Percentiles rank a stretch among this genome's conserved stretches.
Evolutionary conservation across 2,888 invertebrate genomes (phyloP).

Genomic region (Callyntrura sp.): DNA sequence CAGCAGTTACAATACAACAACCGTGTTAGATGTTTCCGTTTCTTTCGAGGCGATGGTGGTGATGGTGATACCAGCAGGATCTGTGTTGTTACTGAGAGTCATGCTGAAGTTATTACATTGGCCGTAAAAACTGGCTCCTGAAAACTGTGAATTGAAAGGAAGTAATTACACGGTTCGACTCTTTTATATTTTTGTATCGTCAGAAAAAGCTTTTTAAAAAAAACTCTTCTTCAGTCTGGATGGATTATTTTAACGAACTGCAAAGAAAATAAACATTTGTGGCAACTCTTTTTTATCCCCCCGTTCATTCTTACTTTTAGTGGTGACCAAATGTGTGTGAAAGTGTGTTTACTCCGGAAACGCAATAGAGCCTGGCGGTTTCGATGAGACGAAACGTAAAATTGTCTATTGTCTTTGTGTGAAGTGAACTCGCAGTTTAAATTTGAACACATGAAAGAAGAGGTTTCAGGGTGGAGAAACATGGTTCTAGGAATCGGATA

Average conservation of each 20-base stretch:
- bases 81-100: slow-evolving; percentile 19
- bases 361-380: neutral
- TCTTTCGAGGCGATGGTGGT: slow-evolving; percentile 31
- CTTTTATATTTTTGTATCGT: slow-evolving; percentile 37
- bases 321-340: neutral
- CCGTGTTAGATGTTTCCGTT: slow-evolving; percentile 67
- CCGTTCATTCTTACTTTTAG: slow-evolving; percentile 6
- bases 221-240: slow-evolving; percentile 5
- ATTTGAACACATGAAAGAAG: slow-evolving; percentile 52
- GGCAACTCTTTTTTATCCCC: neutral
- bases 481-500: slow-evolving; percentile 84
- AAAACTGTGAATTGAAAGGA: slow-evolving; percentile 65
- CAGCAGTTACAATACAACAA: neutral
- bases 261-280: neutral
- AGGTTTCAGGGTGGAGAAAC: slow-evolving; percentile 66
- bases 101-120: slow-evolving; percentile 11
- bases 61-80: slow-evolving; percentile 27
- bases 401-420: neutral
- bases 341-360: neutral
- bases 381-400: slow-evolving; percentile 11
- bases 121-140: slow-evolving; percentile 8
- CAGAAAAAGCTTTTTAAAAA: slow-evolving; percentile 4
- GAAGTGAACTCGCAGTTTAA: neutral
- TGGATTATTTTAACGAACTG: neutral
- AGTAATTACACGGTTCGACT: slow-evolving; percentile 76